phyloP scores from a whole-genome alignment of 2,888 invertebrate genomes.

The Serripes groenlandicus region DNA sequence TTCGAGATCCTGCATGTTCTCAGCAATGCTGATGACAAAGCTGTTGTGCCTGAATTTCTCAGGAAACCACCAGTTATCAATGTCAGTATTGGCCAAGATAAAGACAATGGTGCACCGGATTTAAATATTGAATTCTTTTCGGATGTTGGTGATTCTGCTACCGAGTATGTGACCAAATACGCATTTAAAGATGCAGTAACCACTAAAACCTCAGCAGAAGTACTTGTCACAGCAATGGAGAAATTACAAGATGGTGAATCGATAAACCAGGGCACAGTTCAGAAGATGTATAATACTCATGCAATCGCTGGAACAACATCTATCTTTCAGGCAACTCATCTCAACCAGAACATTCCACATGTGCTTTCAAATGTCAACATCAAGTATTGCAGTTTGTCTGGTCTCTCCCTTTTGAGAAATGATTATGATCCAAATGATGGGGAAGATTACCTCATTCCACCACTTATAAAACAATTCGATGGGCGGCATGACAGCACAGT shows the following conservation, averaged over 20 bases:
- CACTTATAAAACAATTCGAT: not conserved
- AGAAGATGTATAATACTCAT: not conserved
- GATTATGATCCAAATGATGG: not conserved
- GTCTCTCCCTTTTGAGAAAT: not conserved
- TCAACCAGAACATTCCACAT: not conserved
- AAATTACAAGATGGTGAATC: conserved; percentile 2
- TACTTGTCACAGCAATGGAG: not conserved
- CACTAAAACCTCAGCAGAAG: not conserved
- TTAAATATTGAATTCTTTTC: not conserved
- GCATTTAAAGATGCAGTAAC: not conserved
- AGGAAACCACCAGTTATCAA: not conserved
- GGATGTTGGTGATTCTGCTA: not conserved
- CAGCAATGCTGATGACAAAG: conserved; percentile 2
- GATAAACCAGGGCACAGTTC: not conserved
- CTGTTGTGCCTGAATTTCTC: not conserved
- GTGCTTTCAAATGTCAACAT: not conserved
- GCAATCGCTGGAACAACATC: not conserved
- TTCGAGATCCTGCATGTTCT: not conserved
- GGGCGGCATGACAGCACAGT: not conserved
- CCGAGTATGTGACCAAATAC: not conserved
- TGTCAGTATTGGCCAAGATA: not conserved
- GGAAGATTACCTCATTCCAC: not conserved
- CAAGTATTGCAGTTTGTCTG: not conserved
- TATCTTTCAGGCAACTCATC: conserved; percentile 2
- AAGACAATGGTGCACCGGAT: not conserved